Evolutionary conservation across 2,888 invertebrate genomes (phyloP), one percentile per base, ranked within the genome.

Genomic region (Sussaba pulchella): DNA sequence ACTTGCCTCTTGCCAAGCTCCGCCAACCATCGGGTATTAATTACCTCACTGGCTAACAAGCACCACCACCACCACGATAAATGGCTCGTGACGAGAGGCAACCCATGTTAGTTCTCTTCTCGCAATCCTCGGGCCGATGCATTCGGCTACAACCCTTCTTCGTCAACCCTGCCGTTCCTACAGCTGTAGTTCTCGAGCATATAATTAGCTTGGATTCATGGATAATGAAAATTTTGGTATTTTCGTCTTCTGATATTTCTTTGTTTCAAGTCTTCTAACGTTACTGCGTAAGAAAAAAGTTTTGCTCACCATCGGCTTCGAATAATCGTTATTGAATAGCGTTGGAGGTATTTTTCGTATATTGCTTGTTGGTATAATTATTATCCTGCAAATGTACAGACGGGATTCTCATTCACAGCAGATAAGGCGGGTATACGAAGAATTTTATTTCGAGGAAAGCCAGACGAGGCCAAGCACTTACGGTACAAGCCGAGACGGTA

Each of bases 11-110:
- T 43, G 21, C 24, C 26, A 54, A 8, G 24, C 54, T 50, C 21
- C 24, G 43, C 5, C 31, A 50, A 59, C 19, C 39, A 39, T 39
- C 14, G 84, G 82, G 86, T 85, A 87, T 89, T 88, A 87, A 89
- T 88, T 88, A 89, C 73, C 82, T 75, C 57, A 70, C 78, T 64
- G 82, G 75, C 80, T 86, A 88, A 89, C 86, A 87, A 89, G 85
- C 85, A 78, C 66, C 67, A 41, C 10, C 21, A 39, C 85, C 26
- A 72, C 31, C 72, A 41, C 71, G 77, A 78, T 82, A 86, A 88
- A 86, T 85, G 86, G 84, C 84, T 88, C 86, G 87, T 87, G 87
- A 85, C 83, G 74, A 82, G 74, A 59, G 59, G 47, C 36, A 50
- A 57, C 39, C 54, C 45, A 21, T 57, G 10, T 36, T 50, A 59